Evolutionary conservation across 1,140 invertebrate genomes (phyloP).

Genomic region (Caenorhabditis brenneri): DNA sequence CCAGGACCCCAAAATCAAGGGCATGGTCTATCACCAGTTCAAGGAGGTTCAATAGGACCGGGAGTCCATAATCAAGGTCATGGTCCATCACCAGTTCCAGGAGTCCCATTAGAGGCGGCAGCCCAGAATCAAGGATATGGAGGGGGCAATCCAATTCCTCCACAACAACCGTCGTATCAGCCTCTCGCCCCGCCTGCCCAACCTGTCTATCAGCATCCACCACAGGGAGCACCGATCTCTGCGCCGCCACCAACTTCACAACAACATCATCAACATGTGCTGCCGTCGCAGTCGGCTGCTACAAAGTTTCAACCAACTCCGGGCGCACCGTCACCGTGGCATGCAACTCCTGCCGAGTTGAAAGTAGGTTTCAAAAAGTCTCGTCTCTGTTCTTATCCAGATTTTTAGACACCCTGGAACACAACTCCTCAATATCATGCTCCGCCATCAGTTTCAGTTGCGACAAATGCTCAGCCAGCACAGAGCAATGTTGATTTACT

Average conservation of each 20-base stretch:
- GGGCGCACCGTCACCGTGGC: conserved; percentile 10
- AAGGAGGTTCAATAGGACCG: no score
- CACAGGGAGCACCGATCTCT: background rate
- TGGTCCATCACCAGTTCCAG: background rate
- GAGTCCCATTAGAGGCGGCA: background rate
- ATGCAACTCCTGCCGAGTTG: background rate
- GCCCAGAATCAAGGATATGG: no score
- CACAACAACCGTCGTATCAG: background rate
- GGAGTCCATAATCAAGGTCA: background rate
- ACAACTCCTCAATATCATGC: conserved; percentile 4
- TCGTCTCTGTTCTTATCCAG: no score
- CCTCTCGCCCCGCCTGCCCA: background rate
- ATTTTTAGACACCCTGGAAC: background rate
- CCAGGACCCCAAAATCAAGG: no score
- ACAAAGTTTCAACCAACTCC: background rate
- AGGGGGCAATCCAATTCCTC: background rate
- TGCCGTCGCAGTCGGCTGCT: background rate
- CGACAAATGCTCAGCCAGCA: background rate
- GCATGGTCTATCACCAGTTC: background rate
- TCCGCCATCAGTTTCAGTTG: background rate
- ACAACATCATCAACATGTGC: background rate
- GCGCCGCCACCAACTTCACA: background rate
- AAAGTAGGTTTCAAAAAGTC: background rate
- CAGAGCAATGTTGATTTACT: conserved; percentile 25
- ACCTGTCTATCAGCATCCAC: background rate